These are phyloP conservation scores for Clusia tigrina DNA, from an alignment of 2,888 invertebrate species.

Conservation along the genomic window DNA sequence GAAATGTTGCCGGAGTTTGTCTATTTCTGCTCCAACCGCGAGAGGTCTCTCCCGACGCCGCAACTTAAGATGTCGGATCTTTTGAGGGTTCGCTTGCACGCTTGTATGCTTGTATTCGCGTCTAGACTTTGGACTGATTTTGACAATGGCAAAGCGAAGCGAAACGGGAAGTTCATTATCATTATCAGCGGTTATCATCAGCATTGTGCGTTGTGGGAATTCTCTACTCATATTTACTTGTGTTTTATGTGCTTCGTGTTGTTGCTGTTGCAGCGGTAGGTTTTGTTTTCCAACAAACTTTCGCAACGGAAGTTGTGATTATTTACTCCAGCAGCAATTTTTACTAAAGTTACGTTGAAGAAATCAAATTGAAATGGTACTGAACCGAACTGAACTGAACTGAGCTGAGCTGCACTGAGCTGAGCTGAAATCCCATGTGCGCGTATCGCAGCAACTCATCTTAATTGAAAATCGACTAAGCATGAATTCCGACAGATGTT, in stretches of 20 bases:
- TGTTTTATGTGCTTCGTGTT: background rate
- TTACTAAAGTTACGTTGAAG: background rate
- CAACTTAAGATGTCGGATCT: background rate
- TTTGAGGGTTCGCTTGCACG: background rate
- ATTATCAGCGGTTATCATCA: conserved; percentile 6
- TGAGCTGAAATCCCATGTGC: background rate
- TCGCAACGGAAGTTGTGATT: background rate
- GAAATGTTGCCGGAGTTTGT: background rate
- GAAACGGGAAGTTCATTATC: background rate
- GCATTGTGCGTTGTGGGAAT: conserved; percentile 5
- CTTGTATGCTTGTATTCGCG: background rate
- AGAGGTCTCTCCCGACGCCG: background rate
- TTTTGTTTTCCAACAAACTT: conserved; percentile 2
- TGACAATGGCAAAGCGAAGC: conserved; percentile 5
- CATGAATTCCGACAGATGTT: conserved; percentile 5
- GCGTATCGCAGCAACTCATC: conserved; percentile 10
- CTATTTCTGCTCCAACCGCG: background rate
- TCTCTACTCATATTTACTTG: background rate
- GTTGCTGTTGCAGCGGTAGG: background rate
- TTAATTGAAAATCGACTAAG: conserved; percentile 9
- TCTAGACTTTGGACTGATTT: conserved; percentile 6
- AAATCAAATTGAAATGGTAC: background rate
- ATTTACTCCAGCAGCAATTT: background rate
- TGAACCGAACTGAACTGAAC: no score
- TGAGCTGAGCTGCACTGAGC: no score